Conservation (phyloP, 1,140 invertebrate genomes). For the Drosophila nasuta region DNA sequence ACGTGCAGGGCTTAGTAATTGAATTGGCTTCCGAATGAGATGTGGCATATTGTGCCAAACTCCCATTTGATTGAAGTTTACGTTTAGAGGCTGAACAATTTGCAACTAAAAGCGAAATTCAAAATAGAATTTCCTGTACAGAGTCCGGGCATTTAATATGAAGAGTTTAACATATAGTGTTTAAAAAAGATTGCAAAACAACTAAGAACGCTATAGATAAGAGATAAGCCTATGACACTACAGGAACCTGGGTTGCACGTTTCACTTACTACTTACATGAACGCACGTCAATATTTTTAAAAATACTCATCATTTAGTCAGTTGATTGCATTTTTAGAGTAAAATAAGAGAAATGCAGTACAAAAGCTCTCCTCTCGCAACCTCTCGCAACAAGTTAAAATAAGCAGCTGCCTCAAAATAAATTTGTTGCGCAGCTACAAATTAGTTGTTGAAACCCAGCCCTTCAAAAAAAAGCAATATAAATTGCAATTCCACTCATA, state of each 20-base stretch:
- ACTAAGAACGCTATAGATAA: not conserved
- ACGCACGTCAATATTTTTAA: no score
- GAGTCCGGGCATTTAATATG: not conserved
- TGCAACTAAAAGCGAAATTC: slow-evolving; percentile 60
- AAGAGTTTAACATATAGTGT: not conserved
- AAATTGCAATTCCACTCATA: not conserved
- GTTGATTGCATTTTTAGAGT: no score
- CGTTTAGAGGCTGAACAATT: slow-evolving; percentile 20
- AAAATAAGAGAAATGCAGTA: slow-evolving; percentile 13
- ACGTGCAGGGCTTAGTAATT: slow-evolving; percentile 73
- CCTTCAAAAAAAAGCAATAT: slow-evolving; percentile 20
- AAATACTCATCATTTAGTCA: no score
- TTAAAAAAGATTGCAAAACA: not conserved
- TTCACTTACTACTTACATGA: no score
- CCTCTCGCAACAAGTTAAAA: not conserved
- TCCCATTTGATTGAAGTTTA: slow-evolving; percentile 50
- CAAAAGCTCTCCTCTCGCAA: slow-evolving; percentile 15
- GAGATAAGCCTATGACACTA: no score
- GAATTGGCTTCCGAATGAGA: slow-evolving; percentile 59
- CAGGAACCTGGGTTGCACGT: no score
- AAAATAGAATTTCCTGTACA: slow-evolving; percentile 22
- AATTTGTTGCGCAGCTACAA: slow-evolving; percentile 75
- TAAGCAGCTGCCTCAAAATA: slow-evolving; percentile 53
- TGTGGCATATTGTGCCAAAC: slow-evolving; percentile 51
- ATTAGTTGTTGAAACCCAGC: slow-evolving; percentile 74